Percentiles rank a stretch among this genome's conserved stretches.
Evolutionary conservation across 2,888 invertebrate species (phyloP).

Genomic region (Cataglyphis altisquamis): DNA sequence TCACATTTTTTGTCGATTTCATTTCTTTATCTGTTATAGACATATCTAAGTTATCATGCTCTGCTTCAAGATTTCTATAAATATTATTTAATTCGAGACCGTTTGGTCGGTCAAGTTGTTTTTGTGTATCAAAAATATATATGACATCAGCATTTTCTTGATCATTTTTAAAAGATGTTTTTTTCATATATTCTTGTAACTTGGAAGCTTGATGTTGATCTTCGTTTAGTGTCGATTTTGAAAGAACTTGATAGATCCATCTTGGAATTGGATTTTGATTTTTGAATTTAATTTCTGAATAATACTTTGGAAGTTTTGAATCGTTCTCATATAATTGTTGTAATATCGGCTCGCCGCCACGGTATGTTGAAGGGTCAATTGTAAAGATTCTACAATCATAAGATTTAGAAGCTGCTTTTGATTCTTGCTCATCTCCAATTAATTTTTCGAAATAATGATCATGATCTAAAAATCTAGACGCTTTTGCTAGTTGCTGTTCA

Average conservation of each 20-base stretch:
- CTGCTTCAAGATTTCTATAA: background rate
- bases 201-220: background rate
- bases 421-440: background rate
- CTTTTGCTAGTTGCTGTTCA: background rate
- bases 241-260: background rate
- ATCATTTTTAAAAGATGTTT: background rate
- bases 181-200: slow-evolving; percentile 2
- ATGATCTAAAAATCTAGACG: background rate
- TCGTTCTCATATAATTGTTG: slow-evolving; percentile 31
- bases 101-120: background rate
- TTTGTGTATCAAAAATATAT: background rate
- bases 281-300: background rate
- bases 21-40: background rate
- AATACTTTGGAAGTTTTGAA: slow-evolving; percentile 1
- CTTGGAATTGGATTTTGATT: background rate
- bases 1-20: background rate
- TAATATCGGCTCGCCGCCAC: slow-evolving; percentile 62
- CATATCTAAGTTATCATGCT: background rate
- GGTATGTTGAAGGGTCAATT: slow-evolving; percentile 71
- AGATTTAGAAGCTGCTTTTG: background rate
- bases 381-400: slow-evolving; percentile 57
- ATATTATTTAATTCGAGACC: slow-evolving; percentile 1
- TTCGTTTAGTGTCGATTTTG: background rate
- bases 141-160: slow-evolving; percentile 4
- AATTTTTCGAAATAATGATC: background rate